phyloP scores from a whole-genome alignment of 2,888 invertebrate species.

The Aspidiotus rigidus region DNA sequence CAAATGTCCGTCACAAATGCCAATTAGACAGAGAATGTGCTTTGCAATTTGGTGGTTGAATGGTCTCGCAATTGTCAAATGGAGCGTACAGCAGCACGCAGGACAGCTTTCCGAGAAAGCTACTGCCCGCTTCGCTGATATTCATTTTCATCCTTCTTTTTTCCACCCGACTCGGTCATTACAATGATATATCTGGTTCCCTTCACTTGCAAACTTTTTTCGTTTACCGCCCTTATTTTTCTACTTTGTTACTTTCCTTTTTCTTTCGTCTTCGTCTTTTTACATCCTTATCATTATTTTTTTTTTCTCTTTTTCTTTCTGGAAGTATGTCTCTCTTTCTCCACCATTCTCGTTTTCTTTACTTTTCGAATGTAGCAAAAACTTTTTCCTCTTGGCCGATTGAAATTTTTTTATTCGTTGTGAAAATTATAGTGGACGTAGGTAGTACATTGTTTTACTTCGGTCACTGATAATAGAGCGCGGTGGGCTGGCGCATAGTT shows the following conservation, averaged over 20 bases:
- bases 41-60: conserved; percentile 34
- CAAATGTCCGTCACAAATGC: conserved; percentile 35
- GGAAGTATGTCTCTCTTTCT: not conserved
- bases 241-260: conserved; percentile 18
- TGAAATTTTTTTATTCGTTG: too few species aligned
- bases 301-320: conserved; percentile 12
- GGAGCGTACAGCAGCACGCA: conserved; percentile 31
- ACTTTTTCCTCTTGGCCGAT: too few species aligned
- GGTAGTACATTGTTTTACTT: too few species aligned
- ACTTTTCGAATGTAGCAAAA: too few species aligned
- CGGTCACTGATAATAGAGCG: too few species aligned
- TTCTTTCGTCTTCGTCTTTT: conserved; percentile 3
- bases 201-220: conserved; percentile 22
- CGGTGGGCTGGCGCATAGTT: too few species aligned
- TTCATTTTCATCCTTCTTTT: conserved; percentile 27
- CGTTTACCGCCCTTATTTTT: conserved; percentile 26
- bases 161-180: conserved; percentile 20
- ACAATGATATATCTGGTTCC: conserved; percentile 31
- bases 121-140: conserved; percentile 17
- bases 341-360: too few species aligned
- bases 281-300: conserved; percentile 13
- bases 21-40: conserved; percentile 33
- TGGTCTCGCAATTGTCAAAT: conserved; percentile 33
- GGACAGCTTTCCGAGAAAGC: conserved; percentile 14
- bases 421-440: too few species aligned